Base-by-base conservation (phyloP, 2,113 vertebrate species). In the Chunga burmeisteri region DNA sequence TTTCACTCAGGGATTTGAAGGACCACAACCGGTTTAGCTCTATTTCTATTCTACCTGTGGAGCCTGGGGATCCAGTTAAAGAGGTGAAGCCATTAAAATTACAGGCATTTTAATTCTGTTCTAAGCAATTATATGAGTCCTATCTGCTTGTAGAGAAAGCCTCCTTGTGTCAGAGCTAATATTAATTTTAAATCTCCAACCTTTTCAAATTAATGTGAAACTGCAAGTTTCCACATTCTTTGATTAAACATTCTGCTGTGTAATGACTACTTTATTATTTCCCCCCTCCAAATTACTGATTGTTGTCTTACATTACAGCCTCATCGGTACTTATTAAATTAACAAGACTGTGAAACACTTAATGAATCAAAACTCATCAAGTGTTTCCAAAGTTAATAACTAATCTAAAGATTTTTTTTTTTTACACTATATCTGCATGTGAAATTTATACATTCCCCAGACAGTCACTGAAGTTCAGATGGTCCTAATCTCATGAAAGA, bases 361-460 rank as follows among this genome's bases (percentile, higher is more conserved):
- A 98, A 98, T 97, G 97, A 98, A 95, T 96, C 94, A 85, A 96
- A 98, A 97, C 93, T 96, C 97, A 97, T 96, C 96, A 97, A 97
- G 95, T 96, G 97, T 96, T 97, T 97, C 96, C 94, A 97, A 97
- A 96, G n/a, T 90, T 97, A 98, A 97, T 74, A 95, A 95, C 90
- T 84, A 93, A 93, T 93, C 81, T 96, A 95, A 95, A 92, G 80
- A 81, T 95, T 84, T 52, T 81, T 55, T 78, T 38, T 67, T 72
- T 46, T 29, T 75, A 34, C 62, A 52, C 75, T 78, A 32, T 85
- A 83, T 93, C 92, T 94, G 73, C 78, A 52, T 85, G 90, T 87
- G 97, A 97, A 97, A 97, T 86, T 78, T 95, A 94, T 97, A 95
- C 95, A 87, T 97, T 96, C 95, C 72, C 86, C 74, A 63, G 80